phyloP scores from a whole-genome alignment of 2,888 invertebrate species.

The Ennomos fuscantarius region DNA sequence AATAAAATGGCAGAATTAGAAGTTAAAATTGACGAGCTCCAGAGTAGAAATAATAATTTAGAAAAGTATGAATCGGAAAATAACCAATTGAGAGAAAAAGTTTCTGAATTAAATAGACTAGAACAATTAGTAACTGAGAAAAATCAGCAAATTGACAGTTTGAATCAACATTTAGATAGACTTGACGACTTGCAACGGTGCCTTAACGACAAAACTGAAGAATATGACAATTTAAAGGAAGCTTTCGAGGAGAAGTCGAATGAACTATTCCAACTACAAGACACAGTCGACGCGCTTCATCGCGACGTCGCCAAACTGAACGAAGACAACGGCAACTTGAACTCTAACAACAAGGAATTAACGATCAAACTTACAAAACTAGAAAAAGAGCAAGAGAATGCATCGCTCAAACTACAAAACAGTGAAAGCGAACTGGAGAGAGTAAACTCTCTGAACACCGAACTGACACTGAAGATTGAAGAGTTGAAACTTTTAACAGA shows the following conservation, averaged over 20 bases:
- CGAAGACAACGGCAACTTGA: constrained; percentile 72
- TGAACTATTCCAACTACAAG: constrained; percentile 72
- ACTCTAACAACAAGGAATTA: constrained; percentile 65
- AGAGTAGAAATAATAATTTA: constrained; percentile 68
- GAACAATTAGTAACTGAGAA: constrained; percentile 84
- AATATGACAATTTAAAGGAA: constrained; percentile 74
- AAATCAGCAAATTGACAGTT: constrained; percentile 80
- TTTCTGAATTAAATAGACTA: constrained; percentile 75
- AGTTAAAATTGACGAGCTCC: constrained; percentile 78
- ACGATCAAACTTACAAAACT: constrained; percentile 69
- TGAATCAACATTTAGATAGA: constrained; percentile 79
- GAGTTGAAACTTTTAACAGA: constrained; percentile 73
- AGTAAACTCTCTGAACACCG: constrained; percentile 68
- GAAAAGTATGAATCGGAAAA: constrained; percentile 73
- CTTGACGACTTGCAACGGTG: constrained; percentile 80
- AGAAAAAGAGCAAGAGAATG: constrained; percentile 78
- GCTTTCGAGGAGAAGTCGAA: constrained; percentile 77
- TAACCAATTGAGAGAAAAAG: constrained; percentile 78
- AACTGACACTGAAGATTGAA: constrained; percentile 70
- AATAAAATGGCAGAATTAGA: constrained; percentile 77
- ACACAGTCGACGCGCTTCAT: constrained; percentile 65
- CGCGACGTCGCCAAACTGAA: constrained; percentile 69
- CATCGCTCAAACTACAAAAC: constrained; percentile 69
- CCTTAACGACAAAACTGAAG: constrained; percentile 78
- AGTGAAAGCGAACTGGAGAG: constrained; percentile 70